These are phyloP conservation scores for Uloborus diversus DNA, from an alignment of 1,140 invertebrate genomes.

Conservation along the genomic window DNA sequence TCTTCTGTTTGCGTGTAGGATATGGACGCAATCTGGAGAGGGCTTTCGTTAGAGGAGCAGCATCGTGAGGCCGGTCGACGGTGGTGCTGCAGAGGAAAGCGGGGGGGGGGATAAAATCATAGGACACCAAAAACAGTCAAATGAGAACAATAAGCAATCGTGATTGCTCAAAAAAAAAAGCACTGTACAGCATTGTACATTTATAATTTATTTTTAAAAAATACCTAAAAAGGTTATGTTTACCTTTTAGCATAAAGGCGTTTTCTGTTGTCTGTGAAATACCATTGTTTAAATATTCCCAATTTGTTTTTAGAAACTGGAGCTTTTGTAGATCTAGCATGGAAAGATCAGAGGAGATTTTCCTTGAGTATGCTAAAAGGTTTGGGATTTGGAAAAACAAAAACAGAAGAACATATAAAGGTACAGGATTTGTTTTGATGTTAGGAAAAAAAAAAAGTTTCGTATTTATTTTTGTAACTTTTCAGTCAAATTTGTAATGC, in stretches of 20 bases:
- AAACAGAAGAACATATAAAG: constrained; percentile 65
- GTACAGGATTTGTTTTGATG: constrained; percentile 16
- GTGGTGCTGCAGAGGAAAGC: too few relatives aligned
- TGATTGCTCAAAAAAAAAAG: too few relatives aligned
- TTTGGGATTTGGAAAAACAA: constrained; percentile 75
- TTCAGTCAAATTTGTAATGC: neutral
- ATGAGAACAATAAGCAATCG: too few relatives aligned
- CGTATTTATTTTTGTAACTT: neutral
- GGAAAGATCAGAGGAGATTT: constrained; percentile 85
- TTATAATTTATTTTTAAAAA: neutral
- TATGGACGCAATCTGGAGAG: too few relatives aligned
- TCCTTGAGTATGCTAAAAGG: constrained; percentile 77
- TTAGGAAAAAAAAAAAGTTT: neutral
- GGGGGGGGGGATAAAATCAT: too few relatives aligned
- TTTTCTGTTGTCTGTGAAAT: neutral
- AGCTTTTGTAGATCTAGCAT: constrained; percentile 67
- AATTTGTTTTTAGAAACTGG: constrained; percentile 15
- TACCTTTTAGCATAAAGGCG: neutral
- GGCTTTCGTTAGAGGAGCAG: too few relatives aligned
- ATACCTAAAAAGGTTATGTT: neutral
- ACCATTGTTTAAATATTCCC: neutral
- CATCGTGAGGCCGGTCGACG: too few relatives aligned
- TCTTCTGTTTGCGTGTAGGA: neutral
- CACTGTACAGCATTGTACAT: neutral
- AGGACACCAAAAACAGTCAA: too few relatives aligned